phyloP scores from a whole-genome alignment of 2,797 vertebrate species.

The Enteromius paludinosus region DNA sequence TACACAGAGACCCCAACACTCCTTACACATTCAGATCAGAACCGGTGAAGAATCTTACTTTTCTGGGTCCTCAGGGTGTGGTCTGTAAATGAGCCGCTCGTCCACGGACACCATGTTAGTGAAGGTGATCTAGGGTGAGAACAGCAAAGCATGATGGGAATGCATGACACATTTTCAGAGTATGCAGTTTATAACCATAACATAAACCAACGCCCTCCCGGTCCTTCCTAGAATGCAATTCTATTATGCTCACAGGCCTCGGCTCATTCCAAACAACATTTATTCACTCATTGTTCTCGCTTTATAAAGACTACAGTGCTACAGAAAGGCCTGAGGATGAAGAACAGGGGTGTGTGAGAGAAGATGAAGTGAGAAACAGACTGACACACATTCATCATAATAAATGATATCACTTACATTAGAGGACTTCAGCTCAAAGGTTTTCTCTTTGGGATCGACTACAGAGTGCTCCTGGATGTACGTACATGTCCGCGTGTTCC shows the following conservation, averaged over 20 bases:
- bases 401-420: constrained; percentile 84
- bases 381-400: too few relatives aligned
- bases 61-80: constrained; percentile 90
- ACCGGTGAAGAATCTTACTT: constrained; percentile 79
- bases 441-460: constrained; percentile 88
- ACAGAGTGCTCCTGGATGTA: constrained; percentile 94
- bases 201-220: background rate
- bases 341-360: background rate
- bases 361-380: background rate
- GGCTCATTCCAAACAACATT: background rate
- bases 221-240: background rate
- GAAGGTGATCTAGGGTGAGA: constrained; percentile 87
- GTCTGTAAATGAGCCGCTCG: constrained; percentile 91
- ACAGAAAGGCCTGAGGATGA: background rate
- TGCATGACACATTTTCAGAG: background rate
- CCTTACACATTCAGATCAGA: background rate
- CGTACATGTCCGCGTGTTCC: constrained; percentile 86
- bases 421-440: constrained; percentile 90
- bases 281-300: background rate
- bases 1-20: background rate
- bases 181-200: background rate
- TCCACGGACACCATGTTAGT: constrained; percentile 97
- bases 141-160: background rate
- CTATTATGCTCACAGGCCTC: background rate
- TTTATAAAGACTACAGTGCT: background rate